These are phyloP conservation scores for Myotis vivesi DNA, from an alignment of 2,797 vertebrate species.

Conservation along the genomic window DNA sequence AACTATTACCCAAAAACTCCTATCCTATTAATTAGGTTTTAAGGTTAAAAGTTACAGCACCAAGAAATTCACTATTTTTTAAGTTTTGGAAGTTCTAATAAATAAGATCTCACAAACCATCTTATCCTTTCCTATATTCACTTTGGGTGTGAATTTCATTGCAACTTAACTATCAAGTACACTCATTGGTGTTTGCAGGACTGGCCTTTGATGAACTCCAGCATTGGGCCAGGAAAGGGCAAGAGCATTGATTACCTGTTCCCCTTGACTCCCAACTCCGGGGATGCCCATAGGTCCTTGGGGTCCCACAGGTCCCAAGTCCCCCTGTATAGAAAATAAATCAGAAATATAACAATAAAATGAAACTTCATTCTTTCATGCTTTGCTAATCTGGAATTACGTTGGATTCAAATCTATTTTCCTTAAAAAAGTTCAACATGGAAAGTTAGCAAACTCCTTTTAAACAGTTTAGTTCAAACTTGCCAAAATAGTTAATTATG, in stretches of 20 bases:
- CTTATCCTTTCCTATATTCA: background rate
- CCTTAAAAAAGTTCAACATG: background rate
- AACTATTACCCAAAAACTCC: background rate
- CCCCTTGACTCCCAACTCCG: conserved; percentile 88
- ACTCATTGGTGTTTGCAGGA: background rate
- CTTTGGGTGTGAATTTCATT: background rate
- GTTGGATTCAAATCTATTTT: conserved; percentile 22
- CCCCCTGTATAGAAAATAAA: conserved; percentile 84
- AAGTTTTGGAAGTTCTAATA: conserved; percentile 26
- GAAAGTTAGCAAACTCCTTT: conserved; percentile 20
- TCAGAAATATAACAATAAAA: conserved; percentile 42
- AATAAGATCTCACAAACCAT: background rate
- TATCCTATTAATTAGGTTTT: background rate
- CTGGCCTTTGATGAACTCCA: background rate
- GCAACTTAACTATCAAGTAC: background rate
- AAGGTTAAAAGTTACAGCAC: background rate
- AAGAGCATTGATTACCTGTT: conserved; percentile 82
- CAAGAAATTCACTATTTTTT: conserved; percentile 25
- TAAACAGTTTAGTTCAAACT: background rate
- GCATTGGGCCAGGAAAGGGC: background rate
- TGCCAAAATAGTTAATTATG: background rate
- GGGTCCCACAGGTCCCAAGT: conserved; percentile 84
- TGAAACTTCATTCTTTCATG: background rate
- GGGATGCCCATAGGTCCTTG: conserved; percentile 85
- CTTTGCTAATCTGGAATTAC: background rate